Evolutionary conservation across 2,113 vertebrate genomes (phyloP), one percentile per base, ranked within the genome.

Genomic region (Gavialis gangeticus): DNA sequence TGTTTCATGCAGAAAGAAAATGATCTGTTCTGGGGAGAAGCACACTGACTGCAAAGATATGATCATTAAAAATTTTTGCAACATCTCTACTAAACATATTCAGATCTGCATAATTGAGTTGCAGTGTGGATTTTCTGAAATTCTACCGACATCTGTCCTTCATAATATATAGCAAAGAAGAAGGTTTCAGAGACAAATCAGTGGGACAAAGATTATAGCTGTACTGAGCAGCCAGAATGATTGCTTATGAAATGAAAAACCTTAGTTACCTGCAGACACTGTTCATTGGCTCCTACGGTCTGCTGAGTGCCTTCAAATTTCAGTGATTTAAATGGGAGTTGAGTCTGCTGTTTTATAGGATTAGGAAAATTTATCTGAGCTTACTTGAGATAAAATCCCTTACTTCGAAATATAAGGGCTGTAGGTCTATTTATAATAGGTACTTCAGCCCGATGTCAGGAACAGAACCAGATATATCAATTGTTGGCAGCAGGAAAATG

Each of bases 1-100:
- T 57, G 64, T 46, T 59, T 75, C 24, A 19, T 57, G 28, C 4
- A 37, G 37, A 88, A 2, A 37, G 54, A 93, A 87, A 87, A 82
- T 91, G 96, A 95, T 81, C 87, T 75, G 69, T 77, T 85, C 57
- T 12, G 73, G 2, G 80, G 76, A 82, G 92, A 91, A 91, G 57
- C 67, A 7, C 75, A 69, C 91, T 87, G 91, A 15, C 55, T 82
- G 84, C 80, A 89, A 92, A 92, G 21, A 63, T 34, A 83, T 46
- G 46, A 9, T 46, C 46, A 9, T 46, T 46, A 46, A 46, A 46
- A 46, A 9, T 46, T 46, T 46, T 46, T 46, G 46, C 46, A 46
- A 46, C 46, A 9, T 9, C 17, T 64, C 75, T 77, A 85, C 59
- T 77, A 82, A 89, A 93, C 85, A 84, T 63, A 30, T 85, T 89